These are phyloP conservation scores for Gymnorhina tibicen DNA, from an alignment of 2,113 vertebrate genomes.

Conservation along the genomic window DNA sequence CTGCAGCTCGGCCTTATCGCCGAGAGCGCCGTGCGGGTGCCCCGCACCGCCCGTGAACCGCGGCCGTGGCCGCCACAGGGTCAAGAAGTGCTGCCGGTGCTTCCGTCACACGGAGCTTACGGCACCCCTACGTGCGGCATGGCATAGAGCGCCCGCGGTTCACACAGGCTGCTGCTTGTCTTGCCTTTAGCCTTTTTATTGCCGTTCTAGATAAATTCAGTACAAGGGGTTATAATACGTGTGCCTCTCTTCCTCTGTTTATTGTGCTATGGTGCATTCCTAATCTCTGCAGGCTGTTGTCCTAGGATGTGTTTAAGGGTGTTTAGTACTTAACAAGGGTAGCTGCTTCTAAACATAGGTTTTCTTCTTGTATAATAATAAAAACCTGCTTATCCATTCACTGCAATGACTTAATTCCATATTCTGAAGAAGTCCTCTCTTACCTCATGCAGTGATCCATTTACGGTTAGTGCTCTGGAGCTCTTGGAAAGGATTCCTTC, in stretches of 20 bases:
- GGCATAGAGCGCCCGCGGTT: neutral
- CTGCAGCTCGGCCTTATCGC: neutral
- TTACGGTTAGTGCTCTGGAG: neutral
- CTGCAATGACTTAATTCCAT: neutral
- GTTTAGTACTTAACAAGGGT: neutral
- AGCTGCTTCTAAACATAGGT: neutral
- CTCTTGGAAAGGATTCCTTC: neutral
- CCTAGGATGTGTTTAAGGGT: neutral
- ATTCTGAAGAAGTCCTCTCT: neutral
- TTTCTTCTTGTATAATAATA: neutral
- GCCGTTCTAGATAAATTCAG: fast-evolving
- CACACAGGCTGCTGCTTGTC: neutral
- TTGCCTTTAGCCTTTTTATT: neutral
- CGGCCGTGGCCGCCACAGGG: fast-evolving
- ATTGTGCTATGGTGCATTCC: neutral
- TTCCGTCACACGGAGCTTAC: neutral
- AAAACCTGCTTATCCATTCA: neutral
- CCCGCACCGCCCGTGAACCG: neutral
- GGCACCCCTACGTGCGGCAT: fast-evolving
- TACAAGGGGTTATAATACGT: fast-evolving
- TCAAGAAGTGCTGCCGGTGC: fast-evolving
- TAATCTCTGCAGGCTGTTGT: neutral
- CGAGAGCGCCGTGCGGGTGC: neutral
- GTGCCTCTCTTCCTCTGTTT: neutral
- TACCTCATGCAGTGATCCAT: neutral